Conservation (phyloP, 2,113 vertebrate genomes). For the Burhinus oedicnemus region DNA sequence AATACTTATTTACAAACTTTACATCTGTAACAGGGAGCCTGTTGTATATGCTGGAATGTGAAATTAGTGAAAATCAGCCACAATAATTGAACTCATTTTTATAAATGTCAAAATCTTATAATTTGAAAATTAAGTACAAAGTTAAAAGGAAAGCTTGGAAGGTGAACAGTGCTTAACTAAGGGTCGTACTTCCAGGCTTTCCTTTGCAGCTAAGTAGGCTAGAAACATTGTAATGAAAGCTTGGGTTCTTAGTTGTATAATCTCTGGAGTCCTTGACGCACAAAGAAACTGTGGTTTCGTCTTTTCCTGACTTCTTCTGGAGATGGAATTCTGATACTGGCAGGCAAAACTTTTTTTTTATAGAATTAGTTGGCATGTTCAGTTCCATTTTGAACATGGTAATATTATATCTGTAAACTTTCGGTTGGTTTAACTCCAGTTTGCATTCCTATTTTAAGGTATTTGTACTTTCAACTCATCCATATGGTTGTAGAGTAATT, state of each 20-base stretch:
- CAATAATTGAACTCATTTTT: too few species aligned
- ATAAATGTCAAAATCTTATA: background rate
- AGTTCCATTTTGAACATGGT: background rate
- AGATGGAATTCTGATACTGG: background rate
- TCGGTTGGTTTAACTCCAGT: background rate
- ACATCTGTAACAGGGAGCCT: too few species aligned
- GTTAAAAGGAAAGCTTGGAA: background rate
- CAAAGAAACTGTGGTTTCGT: background rate
- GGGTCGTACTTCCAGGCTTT: background rate
- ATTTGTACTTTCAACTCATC: conserved; percentile 95
- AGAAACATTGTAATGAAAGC: background rate
- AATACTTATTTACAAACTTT: too few species aligned
- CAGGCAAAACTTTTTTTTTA: background rate
- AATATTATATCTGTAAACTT: background rate
- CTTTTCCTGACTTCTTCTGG: background rate
- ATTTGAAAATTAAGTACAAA: background rate
- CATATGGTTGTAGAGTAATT: conserved; percentile 96
- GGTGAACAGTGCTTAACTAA: background rate
- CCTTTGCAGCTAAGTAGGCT: background rate
- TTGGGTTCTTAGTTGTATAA: background rate
- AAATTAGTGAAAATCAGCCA: too few species aligned
- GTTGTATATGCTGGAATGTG: too few species aligned
- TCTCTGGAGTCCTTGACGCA: background rate
- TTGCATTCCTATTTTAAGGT: conserved; percentile 77
- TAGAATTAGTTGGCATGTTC: background rate